Evolutionary conservation across 2,113 vertebrate genomes (phyloP).

Genomic region (Pardalotus punctatus): DNA sequence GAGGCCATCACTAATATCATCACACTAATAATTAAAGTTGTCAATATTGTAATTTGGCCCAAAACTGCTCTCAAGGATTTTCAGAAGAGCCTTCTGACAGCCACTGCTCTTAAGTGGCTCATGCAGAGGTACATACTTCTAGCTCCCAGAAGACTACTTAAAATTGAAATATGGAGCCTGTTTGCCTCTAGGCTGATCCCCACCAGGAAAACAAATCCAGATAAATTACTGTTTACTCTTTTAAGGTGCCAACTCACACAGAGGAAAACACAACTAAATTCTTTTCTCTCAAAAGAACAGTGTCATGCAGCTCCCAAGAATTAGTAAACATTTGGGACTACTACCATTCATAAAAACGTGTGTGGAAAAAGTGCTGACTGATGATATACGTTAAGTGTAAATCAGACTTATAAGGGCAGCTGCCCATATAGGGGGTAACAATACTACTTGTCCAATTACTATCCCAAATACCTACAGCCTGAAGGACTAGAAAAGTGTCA

Average conservation of each 20-base stretch:
- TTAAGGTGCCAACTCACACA: neutral
- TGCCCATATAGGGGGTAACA: neutral
- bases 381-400: rapidly evolving
- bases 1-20: neutral
- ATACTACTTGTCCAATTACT: neutral
- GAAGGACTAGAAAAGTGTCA: neutral
- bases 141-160: neutral
- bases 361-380: neutral
- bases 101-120: neutral
- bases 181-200: neutral
- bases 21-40: neutral
- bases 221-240: neutral
- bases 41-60: neutral
- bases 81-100: neutral
- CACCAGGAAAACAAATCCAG: neutral
- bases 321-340: neutral
- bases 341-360: neutral
- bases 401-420: neutral
- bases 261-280: neutral
- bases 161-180: neutral
- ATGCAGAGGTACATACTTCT: neutral
- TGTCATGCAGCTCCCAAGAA: neutral
- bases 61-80: neutral
- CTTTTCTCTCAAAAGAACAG: neutral
- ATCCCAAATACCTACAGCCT: neutral